phyloP scores from a whole-genome alignment of 1,140 invertebrate species.

The Drosophila burlai region DNA sequence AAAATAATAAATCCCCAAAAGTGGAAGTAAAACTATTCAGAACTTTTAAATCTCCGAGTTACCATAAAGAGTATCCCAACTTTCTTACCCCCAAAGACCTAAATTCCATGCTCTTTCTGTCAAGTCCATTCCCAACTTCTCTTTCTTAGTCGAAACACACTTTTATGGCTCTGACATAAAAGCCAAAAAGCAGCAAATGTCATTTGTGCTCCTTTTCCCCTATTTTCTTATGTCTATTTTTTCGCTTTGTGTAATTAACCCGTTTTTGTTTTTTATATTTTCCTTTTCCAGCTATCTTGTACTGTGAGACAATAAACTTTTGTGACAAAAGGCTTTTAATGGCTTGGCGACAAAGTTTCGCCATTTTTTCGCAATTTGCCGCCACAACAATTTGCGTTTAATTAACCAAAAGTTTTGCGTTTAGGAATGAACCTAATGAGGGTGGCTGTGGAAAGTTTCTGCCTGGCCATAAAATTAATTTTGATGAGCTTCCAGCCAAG shows the following conservation, averaged over 20 bases:
- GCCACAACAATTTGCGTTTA: constrained; percentile 83
- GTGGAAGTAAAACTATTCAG: background rate
- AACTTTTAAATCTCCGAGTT: too few relatives aligned
- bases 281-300: constrained; percentile 17
- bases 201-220: constrained; percentile 40
- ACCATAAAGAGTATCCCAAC: background rate
- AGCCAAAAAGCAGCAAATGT: constrained; percentile 59
- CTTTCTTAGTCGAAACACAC: constrained; percentile 24
- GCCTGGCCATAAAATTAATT: constrained; percentile 80
- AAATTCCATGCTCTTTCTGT: background rate
- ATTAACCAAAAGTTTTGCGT: constrained; percentile 77
- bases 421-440: constrained; percentile 67
- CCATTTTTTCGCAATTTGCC: constrained; percentile 82
- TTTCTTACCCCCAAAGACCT: background rate
- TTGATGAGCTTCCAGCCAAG: constrained; percentile 68
- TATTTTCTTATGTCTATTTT: constrained; percentile 10
- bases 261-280: constrained; percentile 48
- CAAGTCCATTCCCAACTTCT: background rate
- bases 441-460: constrained; percentile 70
- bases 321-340: constrained; percentile 79
- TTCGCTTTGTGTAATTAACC: constrained; percentile 68
- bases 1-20: background rate
- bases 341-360: constrained; percentile 78
- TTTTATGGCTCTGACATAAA: constrained; percentile 76
- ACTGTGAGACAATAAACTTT: constrained; percentile 76